Evolutionary conservation across 23 tunicate species (phyloP).

Genomic region (Styela clava): DNA sequence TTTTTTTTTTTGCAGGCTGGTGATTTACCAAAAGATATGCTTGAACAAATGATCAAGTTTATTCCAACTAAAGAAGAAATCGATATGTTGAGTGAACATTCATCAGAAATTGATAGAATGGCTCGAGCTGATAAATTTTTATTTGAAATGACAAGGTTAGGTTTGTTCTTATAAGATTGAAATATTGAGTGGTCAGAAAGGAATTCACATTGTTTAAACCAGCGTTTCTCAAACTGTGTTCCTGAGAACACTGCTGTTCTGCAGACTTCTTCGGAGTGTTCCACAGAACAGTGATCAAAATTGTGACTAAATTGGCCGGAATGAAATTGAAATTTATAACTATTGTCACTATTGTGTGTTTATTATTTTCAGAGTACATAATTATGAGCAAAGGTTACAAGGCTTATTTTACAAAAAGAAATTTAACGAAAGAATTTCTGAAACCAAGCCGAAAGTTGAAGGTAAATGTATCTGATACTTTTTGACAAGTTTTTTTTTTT

Average conservation of each 20-base stretch:
- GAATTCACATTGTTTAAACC: too few species aligned
- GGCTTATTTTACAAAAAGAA: constrained; percentile 92
- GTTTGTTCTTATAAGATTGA: too few species aligned
- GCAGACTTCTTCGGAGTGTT: too few species aligned
- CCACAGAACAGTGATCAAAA: too few species aligned
- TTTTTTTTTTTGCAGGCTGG: constrained; percentile 48
- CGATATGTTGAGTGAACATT: constrained; percentile 87
- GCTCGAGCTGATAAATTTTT: constrained; percentile 93
- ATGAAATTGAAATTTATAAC: too few species aligned
- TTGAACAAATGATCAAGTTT: constrained; percentile 95
- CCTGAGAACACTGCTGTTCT: too few species aligned
- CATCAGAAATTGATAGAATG: constrained; percentile 53
- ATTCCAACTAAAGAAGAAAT: constrained; percentile 95
- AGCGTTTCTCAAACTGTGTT: too few species aligned
- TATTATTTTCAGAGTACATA: constrained; percentile 46
- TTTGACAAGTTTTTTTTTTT: background rate
- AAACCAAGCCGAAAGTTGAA: constrained; percentile 84
- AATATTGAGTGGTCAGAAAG: too few species aligned
- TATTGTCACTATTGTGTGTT: too few species aligned
- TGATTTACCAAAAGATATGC: constrained; percentile 90
- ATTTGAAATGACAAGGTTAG: constrained; percentile 88
- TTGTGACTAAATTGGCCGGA: too few species aligned
- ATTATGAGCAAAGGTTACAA: constrained; percentile 75
- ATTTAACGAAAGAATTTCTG: constrained; percentile 77
- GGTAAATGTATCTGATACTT: constrained; percentile 35